These are phyloP conservation scores for Perognathus longimembris DNA, from an alignment of 2,113 vertebrate species.

Conservation along the genomic window DNA sequence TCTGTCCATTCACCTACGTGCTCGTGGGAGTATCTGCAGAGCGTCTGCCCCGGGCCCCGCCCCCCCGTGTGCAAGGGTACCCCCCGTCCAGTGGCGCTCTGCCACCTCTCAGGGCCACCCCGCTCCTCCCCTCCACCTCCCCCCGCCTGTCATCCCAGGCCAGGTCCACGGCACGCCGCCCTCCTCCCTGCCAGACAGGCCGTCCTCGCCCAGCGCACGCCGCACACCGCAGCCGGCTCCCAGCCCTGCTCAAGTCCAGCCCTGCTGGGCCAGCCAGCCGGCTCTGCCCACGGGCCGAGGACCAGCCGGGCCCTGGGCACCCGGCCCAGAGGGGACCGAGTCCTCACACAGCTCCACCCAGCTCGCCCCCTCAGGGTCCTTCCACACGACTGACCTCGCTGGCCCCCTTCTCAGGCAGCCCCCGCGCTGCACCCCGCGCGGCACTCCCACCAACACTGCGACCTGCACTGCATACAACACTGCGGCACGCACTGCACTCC, in stretches of 20 bases:
- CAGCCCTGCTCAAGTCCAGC: not conserved
- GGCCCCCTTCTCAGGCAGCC: too few species aligned
- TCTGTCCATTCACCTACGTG: accelerated
- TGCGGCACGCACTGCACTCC: too few species aligned
- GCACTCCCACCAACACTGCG: too few species aligned
- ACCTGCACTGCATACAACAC: not conserved
- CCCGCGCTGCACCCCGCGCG: not conserved
- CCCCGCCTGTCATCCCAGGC: accelerated
- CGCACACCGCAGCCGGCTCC: accelerated
- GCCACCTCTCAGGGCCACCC: not conserved
- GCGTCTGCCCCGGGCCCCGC: not conserved
- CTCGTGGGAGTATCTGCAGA: not conserved
- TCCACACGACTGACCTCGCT: not conserved
- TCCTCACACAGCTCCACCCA: not conserved
- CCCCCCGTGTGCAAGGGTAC: too few species aligned
- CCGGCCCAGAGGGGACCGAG: not conserved
- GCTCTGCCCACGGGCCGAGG: accelerated
- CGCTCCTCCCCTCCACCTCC: not conserved
- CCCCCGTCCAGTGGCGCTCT: accelerated
- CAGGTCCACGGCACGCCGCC: accelerated
- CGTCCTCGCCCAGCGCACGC: not conserved
- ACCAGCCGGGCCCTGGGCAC: not conserved
- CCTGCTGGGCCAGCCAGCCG: not conserved
- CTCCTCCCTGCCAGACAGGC: not conserved
- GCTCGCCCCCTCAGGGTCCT: not conserved